Base-by-base conservation (phyloP, 2,113 vertebrate species). In the Pipa parva region DNA sequence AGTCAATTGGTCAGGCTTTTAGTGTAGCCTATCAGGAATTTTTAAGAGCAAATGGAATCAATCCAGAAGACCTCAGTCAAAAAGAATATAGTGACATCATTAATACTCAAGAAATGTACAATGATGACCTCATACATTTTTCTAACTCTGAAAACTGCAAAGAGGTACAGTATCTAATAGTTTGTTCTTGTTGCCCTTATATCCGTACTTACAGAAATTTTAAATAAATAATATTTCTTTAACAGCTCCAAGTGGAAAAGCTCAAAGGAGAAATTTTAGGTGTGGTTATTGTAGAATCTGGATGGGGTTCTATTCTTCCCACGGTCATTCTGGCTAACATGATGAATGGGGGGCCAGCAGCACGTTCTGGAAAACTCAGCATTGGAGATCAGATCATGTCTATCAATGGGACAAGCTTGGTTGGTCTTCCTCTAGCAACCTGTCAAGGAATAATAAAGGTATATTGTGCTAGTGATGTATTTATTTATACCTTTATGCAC, bases 371-470 rank as follows among this genome's bases (percentile, higher is more conserved):
- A 68, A 98, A 97, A 83, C 92, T 99, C 65, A 98, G 95, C 87
- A 97, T 99, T 31, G 97, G 97, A 33, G 97, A 99, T 86, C 97
- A 99, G 85, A 97, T 99, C 76, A 99, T 98, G 96, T 99, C 95
- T 75, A 93, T 99, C 83, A 98, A 99, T 37, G 97, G 95, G 66
- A 98, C 96, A 78, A 98, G 96, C 79, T 87, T 99, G 59, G 97
- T 99, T 75, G 97, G 97, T 55, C 91, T 99, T 65, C 97, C 96
- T 1, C 91, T 99, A 7, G 93, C 95, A 80, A 99, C 97, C 60
- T 99, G 97, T 81, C 97, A 99, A 89, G 94, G 95, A 75, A 97
- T 99, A 83, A 95, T 99, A 78, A 99, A 99, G 94, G 96, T 98
- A 80, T 27, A 39, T 45, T 33, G 64, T n/a, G 1, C 39, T n/a